phyloP scores from a whole-genome alignment of 2,888 invertebrate genomes.

The Hyposoter dolosus region DNA sequence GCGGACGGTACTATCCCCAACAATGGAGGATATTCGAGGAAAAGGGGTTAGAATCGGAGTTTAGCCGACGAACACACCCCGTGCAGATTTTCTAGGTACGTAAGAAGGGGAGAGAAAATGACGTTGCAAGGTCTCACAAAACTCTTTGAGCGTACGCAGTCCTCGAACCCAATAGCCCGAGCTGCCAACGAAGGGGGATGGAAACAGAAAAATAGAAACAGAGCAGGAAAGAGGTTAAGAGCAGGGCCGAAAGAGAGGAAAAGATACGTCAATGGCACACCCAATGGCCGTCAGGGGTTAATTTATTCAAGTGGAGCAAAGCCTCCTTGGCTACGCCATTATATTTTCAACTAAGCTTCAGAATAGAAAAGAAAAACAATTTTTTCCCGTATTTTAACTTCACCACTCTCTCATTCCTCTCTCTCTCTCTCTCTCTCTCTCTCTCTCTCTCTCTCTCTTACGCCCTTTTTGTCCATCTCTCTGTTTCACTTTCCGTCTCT shows the following conservation, averaged over 20 bases:
- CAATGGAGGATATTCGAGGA: conserved; percentile 65
- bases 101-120: conserved; percentile 28
- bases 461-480: too few species aligned
- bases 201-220: background rate
- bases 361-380: conserved; percentile 31
- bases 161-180: conserved; percentile 13
- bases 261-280: conserved; percentile 35
- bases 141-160: conserved; percentile 50
- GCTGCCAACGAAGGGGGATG: background rate
- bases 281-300: conserved; percentile 64
- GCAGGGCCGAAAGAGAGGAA: conserved; percentile 20
- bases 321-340: conserved; percentile 59
- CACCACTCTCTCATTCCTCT: background rate
- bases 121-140: conserved; percentile 32
- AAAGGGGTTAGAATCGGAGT: conserved; percentile 67
- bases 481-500: background rate
- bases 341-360: conserved; percentile 56
- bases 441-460: background rate
- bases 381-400: conserved; percentile 40
- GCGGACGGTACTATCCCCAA: conserved; percentile 6
- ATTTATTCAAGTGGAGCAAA: conserved; percentile 80
- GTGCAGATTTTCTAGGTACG: conserved; percentile 48
- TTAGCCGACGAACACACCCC: conserved; percentile 34
- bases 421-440: background rate
- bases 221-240: conserved; percentile 33